Base-by-base conservation (phyloP, 2,797 vertebrate genomes). In the Coregonus suidteri region DNA sequence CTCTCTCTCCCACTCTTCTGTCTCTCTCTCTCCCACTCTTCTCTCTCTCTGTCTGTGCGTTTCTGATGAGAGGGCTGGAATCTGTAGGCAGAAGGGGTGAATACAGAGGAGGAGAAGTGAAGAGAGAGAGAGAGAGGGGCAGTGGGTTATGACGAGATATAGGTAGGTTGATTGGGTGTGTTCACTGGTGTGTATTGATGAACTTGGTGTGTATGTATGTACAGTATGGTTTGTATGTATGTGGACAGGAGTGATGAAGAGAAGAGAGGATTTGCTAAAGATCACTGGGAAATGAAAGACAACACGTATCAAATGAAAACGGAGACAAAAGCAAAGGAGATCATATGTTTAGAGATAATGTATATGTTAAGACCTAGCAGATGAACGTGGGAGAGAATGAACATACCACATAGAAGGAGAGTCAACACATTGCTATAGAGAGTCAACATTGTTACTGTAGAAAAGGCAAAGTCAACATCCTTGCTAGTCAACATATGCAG, bases 211-310 rank as follows among this genome's bases (percentile, higher is more conserved):
- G 71, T 3, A 6, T 6, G 65, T 3, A 14, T 14, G 20, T 25
- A 25, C 25, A 25, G 25, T 25, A 25, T 25, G 25, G 25, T 25
- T 25, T 25, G 25, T 25, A 25, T 25, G 25, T 25, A 25, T 25
- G 25, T 25, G 25, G 83, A 86, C 77, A 77, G 74, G 76, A 81
- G 74, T 25, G 41, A 34, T 2, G 31, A 34, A 34, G 72, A 67
- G 18, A 5, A 80, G 53, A 67, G 41, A 77, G 81, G 81, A 82
- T 77, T 25, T 78, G 79, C 74, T 83, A 80, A 82, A 54, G 75
- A 52, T 81, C 67, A 74, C 9, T 4, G 76, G 71, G 20, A 1
- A 86, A 82, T 77, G 47, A 78, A 78, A 64, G 76, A 54, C 20
- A 77, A 68, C 0, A 11, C 66, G 51, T 4, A 75, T 74, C 75